Evolutionary conservation across 2,888 invertebrate species (phyloP).

Genomic region (Neria commutata): DNA sequence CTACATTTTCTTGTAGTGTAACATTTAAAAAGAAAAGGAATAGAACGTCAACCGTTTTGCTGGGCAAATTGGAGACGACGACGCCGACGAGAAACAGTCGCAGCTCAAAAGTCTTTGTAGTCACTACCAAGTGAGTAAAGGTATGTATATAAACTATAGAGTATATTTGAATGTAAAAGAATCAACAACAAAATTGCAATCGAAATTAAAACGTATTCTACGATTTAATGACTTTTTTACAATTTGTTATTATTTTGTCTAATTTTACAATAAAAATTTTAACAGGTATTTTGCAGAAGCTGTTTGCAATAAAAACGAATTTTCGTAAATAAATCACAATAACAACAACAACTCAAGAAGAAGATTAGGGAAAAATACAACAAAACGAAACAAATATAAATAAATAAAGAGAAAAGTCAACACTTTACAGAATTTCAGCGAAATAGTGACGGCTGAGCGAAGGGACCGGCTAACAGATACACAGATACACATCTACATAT

Average conservation of each 20-base stretch:
- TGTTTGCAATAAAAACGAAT: slow-evolving; percentile 7
- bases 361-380: slow-evolving; percentile 1
- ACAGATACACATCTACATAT: too few relatives aligned
- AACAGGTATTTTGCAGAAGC: slow-evolving; percentile 43
- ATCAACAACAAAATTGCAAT: neutral
- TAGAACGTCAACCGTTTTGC: neutral
- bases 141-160: slow-evolving; percentile 8
- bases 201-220: slow-evolving; percentile 2
- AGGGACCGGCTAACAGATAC: slow-evolving; percentile 7
- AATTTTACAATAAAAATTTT: slow-evolving; percentile 24
- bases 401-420: slow-evolving; percentile 3
- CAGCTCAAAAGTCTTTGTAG: slow-evolving; percentile 40
- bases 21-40: neutral
- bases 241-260: neutral
- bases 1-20: too few relatives aligned
- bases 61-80: slow-evolving; percentile 11
- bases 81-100: slow-evolving; percentile 32
- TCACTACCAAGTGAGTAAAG: slow-evolving; percentile 28
- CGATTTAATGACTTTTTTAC: neutral
- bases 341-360: slow-evolving; percentile 20
- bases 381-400: neutral
- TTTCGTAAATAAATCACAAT: slow-evolving; percentile 9
- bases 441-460: slow-evolving; percentile 32
- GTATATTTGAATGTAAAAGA: neutral
- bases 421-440: slow-evolving; percentile 18